A percentile compares a stretch with the other conserved stretches of the same genome.
phyloP scores from a whole-genome alignment of 2,888 invertebrate genomes.

The Cancer borealis region DNA sequence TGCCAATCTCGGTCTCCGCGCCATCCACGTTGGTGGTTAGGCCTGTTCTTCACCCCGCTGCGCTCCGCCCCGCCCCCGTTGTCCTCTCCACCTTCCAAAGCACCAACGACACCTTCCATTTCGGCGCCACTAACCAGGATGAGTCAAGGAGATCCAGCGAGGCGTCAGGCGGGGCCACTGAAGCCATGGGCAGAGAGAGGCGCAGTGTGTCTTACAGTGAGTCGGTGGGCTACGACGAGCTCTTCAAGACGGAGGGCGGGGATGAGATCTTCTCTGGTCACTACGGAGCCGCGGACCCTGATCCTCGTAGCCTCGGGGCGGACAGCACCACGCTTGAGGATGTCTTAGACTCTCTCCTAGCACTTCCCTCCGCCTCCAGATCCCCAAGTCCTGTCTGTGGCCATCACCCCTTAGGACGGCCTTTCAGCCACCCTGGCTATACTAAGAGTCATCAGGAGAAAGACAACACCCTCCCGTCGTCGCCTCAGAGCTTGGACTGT shows the following conservation, averaged over 20 bases:
- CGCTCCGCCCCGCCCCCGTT: constrained; percentile 21
- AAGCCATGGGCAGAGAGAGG: background rate
- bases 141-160: constrained; percentile 26
- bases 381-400: constrained; percentile 85
- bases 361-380: constrained; percentile 88
- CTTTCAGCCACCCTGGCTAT: constrained; percentile 62
- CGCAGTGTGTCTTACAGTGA: background rate
- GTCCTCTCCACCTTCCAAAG: constrained; percentile 23
- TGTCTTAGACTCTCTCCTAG: constrained; percentile 94
- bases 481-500: constrained; percentile 17
- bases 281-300: constrained; percentile 18
- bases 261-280: constrained; percentile 26
- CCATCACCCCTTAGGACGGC: constrained; percentile 55
- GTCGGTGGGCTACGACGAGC: background rate
- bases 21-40: constrained; percentile 42
- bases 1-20: background rate
- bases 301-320: constrained; percentile 36
- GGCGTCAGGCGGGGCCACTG: constrained; percentile 4
- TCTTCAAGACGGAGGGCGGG: background rate
- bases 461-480: constrained; percentile 51
- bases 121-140: background rate
- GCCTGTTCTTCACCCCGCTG: constrained; percentile 13
- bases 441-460: constrained; percentile 49
- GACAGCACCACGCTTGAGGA: constrained; percentile 91
- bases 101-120: background rate